These are phyloP conservation scores for Chesias legatella DNA, from an alignment of 2,888 invertebrate species.

Conservation along the genomic window DNA sequence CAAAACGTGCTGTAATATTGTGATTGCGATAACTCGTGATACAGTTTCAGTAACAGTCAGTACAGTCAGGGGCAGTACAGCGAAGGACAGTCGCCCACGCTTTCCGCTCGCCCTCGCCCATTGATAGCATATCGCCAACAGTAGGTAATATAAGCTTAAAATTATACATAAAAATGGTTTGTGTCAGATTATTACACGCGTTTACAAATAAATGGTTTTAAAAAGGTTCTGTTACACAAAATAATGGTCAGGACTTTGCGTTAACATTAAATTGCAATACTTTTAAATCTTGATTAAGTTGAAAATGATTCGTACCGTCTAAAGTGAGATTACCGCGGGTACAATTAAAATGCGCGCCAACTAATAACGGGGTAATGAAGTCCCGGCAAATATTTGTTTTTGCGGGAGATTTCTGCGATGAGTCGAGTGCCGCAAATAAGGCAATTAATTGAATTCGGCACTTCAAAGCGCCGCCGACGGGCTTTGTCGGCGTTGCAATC, in stretches of 20 bases:
- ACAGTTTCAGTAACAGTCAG: constrained; percentile 9
- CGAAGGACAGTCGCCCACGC: constrained; percentile 72
- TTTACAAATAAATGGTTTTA: too few relatives aligned
- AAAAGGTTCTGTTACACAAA: too few relatives aligned
- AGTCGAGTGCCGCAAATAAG: constrained; percentile 68
- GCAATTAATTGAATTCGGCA: constrained; percentile 80
- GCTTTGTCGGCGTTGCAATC: constrained; percentile 72
- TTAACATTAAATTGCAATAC: background rate
- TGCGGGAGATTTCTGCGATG: constrained; percentile 66
- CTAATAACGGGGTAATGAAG: constrained; percentile 76
- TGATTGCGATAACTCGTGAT: constrained; percentile 30
- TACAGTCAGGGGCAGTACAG: constrained; percentile 54
- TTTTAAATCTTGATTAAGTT: background rate
- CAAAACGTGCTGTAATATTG: constrained; percentile 47
- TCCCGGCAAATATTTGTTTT: constrained; percentile 76
- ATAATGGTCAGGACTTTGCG: too few relatives aligned
- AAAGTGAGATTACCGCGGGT: constrained; percentile 28
- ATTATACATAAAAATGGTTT: background rate
- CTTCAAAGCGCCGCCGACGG: constrained; percentile 67
- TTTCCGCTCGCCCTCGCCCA: constrained; percentile 43
- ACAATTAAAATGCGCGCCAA: constrained; percentile 61
- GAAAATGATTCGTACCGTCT: constrained; percentile 12
- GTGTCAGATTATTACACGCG: background rate
- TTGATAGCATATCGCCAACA: constrained; percentile 54
- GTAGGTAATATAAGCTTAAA: constrained; percentile 5